phyloP scores from a whole-genome alignment of 2,888 invertebrate species.

The Meandrusa payeni region DNA sequence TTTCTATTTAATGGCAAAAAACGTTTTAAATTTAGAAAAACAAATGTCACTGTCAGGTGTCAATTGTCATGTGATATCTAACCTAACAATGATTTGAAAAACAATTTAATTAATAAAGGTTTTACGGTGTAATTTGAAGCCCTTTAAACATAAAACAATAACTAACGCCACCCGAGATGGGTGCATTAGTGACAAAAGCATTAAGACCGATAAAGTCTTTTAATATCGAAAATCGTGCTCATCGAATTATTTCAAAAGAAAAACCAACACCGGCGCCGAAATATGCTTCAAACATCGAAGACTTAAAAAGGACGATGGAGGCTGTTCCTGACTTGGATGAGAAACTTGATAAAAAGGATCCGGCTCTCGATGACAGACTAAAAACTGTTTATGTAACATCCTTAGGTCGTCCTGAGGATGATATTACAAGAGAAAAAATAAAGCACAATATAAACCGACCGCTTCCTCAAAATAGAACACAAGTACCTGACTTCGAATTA shows the following conservation, averaged over 20 bases:
- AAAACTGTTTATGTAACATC: constrained; percentile 88
- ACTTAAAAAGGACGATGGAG: constrained; percentile 83
- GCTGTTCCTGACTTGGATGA: constrained; percentile 82
- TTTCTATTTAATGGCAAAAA: too few relatives aligned
- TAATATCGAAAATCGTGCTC: constrained; percentile 89
- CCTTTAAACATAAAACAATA: constrained; percentile 23
- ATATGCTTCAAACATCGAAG: constrained; percentile 81
- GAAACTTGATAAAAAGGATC: constrained; percentile 83
- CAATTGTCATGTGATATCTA: constrained; percentile 33
- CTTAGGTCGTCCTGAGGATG: constrained; percentile 76
- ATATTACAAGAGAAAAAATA: constrained; percentile 56
- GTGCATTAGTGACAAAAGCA: constrained; percentile 82
- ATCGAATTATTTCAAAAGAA: constrained; percentile 84
- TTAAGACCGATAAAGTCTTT: constrained; percentile 83
- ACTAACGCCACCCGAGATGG: constrained; percentile 81
- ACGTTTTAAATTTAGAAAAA: constrained; percentile 1
- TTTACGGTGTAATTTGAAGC: constrained; percentile 28
- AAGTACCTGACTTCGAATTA: constrained; percentile 79
- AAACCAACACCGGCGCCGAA: constrained; percentile 86
- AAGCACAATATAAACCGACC: constrained; percentile 63
- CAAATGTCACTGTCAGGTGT: constrained; percentile 27
- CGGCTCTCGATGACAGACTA: constrained; percentile 81
- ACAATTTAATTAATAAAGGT: constrained; percentile 26
- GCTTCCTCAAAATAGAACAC: constrained; percentile 80
- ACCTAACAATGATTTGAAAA: constrained; percentile 24